Conservation (phyloP, 2,113 vertebrate genomes). For the Progne subis region DNA sequence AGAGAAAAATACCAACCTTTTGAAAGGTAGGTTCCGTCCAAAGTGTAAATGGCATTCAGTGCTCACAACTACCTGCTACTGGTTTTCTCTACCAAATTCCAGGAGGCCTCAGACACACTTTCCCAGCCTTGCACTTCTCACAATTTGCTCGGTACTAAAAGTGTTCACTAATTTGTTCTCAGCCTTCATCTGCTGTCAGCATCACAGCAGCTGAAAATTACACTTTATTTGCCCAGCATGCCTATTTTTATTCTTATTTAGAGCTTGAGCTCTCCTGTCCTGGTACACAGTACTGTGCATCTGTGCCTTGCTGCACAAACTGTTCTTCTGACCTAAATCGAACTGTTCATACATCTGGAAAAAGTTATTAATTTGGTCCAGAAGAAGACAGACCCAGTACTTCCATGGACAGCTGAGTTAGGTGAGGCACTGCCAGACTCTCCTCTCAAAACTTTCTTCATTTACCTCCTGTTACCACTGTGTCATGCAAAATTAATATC, state of each 20-base stretch:
- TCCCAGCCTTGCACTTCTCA: not conserved
- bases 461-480: not conserved
- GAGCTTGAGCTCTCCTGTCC: not conserved
- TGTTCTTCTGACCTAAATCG: not conserved
- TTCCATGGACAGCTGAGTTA: fast-evolving
- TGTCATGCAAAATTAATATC: not conserved
- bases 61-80: not conserved
- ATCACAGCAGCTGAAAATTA: not conserved
- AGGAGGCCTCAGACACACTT: not conserved
- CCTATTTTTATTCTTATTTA: not conserved
- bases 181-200: not conserved
- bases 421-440: not conserved
- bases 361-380: not conserved
- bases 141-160: not conserved
- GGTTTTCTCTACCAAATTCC: not conserved
- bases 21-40: not conserved
- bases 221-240: not conserved
- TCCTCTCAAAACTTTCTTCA: not conserved
- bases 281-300: not conserved
- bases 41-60: not conserved
- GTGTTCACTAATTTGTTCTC: not conserved
- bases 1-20: not conserved
- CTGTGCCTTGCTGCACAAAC: not conserved
- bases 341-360: not conserved
- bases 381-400: not conserved